These are phyloP conservation scores for Montipora efflorescens DNA, from an alignment of 64 coral and sea anemone species.

Conservation along the genomic window DNA sequence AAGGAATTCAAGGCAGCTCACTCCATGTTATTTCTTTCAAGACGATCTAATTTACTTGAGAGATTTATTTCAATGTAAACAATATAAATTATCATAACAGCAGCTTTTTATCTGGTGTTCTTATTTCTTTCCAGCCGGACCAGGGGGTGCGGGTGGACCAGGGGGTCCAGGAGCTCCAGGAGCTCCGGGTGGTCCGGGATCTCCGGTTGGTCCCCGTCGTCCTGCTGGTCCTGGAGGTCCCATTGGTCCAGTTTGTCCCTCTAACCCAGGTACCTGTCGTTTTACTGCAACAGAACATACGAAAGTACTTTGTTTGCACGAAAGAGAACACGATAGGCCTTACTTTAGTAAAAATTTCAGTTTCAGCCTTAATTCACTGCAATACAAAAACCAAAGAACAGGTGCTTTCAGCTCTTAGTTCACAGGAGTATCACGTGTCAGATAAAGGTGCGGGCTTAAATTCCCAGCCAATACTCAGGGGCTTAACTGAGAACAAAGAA, in stretches of 20 bases:
- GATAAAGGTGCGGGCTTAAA: no score
- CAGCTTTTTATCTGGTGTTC: not conserved
- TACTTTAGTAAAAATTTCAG: no score
- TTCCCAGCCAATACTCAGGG: no score
- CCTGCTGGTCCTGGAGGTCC: conserved; percentile 26
- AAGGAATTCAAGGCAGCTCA: no score
- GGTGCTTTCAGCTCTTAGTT: no score
- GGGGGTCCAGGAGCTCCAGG: conserved; percentile 44
- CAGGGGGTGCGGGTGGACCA: conserved; percentile 38
- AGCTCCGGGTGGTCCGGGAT: conserved; percentile 32
- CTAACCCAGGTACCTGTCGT: conserved; percentile 1
- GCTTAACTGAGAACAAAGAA: no score
- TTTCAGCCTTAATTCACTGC: no score
- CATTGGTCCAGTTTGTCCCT: conserved; percentile 49
- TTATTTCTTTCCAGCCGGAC: conserved; percentile 19
- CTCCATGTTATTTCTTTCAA: not conserved
- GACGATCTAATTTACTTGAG: not conserved
- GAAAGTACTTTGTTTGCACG: not conserved
- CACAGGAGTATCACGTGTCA: no score
- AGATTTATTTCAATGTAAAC: not conserved
- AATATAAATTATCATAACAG: not conserved
- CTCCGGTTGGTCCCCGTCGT: conserved; percentile 16
- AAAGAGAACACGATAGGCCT: no score
- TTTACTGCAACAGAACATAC: conserved; percentile 3
- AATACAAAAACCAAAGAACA: no score